Conservation (phyloP, 2,797 vertebrate species). For the Astyanax mexicanus region DNA sequence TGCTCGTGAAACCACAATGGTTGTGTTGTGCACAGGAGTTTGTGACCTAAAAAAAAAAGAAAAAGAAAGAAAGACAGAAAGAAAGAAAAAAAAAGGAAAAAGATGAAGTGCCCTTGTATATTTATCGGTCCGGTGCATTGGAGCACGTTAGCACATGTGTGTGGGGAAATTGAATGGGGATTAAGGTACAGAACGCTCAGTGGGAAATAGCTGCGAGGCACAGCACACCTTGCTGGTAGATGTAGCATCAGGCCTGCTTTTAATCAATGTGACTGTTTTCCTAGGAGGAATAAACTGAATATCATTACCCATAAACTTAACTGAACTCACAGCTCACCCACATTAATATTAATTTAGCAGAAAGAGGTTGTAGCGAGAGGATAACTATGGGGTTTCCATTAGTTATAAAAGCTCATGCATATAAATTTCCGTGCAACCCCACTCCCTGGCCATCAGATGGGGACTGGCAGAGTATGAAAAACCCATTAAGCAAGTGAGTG, state of each 20-base stretch:
- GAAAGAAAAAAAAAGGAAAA: conserved; percentile 46
- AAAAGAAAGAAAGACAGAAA: no score
- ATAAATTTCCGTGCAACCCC: conserved; percentile 70
- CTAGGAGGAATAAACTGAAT: conserved; percentile 85
- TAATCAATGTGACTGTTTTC: conserved; percentile 83
- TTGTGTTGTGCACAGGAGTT: conserved; percentile 12
- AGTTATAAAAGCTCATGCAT: conserved; percentile 80
- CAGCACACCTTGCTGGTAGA: conserved; percentile 71
- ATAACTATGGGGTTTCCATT: conserved; percentile 79
- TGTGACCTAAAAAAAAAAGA: conserved; percentile 42
- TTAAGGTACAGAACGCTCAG: conserved; percentile 52
- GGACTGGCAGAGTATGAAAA: conserved; percentile 67
- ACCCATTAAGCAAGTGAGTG: conserved; percentile 63
- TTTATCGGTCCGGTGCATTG: conserved; percentile 50
- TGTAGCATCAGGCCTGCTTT: conserved; percentile 70
- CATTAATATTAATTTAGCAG: conserved; percentile 86
- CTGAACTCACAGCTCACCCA: conserved; percentile 76
- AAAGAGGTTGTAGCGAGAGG: conserved; percentile 71
- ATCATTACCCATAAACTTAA: conserved; percentile 87
- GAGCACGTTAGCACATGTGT: conserved; percentile 29
- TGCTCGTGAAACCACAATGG: conserved; percentile 11
- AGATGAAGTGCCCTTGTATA: conserved; percentile 27
- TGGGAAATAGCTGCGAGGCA: conserved; percentile 74
- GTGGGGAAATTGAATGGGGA: conserved; percentile 44
- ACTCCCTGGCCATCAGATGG: conserved; percentile 65